A percentile compares a stretch with the other conserved stretches of the same genome.
Conservation (phyloP, 64 coral and sea anemone genomes). For the Orbicella faveolata region DNA sequence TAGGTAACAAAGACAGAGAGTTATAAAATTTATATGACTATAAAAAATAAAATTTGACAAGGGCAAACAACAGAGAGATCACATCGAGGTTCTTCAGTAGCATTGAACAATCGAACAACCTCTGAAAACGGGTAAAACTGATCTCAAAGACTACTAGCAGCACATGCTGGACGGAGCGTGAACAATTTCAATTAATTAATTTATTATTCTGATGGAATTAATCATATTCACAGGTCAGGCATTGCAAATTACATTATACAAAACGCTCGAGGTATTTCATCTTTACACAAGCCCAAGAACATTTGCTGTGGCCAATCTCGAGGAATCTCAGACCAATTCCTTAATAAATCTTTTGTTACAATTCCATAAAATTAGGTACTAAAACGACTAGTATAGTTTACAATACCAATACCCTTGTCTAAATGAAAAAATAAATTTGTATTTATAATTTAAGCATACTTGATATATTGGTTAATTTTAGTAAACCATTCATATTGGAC, state of each 20-base stretch:
- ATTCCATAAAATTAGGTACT: conserved; percentile 36
- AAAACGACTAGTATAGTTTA: conserved; percentile 12
- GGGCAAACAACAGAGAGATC: not conserved
- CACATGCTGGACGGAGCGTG: not conserved
- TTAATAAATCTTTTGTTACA: conserved; percentile 37
- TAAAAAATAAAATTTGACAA: too few relatives aligned
- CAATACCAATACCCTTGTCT: conserved; percentile 41
- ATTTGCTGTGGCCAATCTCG: not conserved
- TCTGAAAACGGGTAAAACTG: not conserved
- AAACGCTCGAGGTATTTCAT: not conserved
- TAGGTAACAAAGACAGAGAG: too few relatives aligned
- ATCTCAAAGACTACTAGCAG: not conserved
- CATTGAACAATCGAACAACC: not conserved
- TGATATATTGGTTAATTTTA: conserved; percentile 1
- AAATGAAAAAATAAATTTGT: conserved; percentile 83
- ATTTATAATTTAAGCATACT: conserved; percentile 65
- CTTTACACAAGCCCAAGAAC: not conserved
- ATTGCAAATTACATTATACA: not conserved
- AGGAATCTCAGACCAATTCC: conserved; percentile 1
- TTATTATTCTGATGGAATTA: conserved; percentile 13
- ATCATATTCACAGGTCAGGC: conserved; percentile 43
- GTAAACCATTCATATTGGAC: conserved; percentile 44
- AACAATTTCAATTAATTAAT: not conserved
- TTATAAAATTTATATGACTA: not conserved
- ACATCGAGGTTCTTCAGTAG: too few relatives aligned